A percentile compares a stretch with the other conserved stretches of the same genome.
phyloP scores from a whole-genome alignment of 2,113 vertebrate genomes.

The Tyto alba region DNA sequence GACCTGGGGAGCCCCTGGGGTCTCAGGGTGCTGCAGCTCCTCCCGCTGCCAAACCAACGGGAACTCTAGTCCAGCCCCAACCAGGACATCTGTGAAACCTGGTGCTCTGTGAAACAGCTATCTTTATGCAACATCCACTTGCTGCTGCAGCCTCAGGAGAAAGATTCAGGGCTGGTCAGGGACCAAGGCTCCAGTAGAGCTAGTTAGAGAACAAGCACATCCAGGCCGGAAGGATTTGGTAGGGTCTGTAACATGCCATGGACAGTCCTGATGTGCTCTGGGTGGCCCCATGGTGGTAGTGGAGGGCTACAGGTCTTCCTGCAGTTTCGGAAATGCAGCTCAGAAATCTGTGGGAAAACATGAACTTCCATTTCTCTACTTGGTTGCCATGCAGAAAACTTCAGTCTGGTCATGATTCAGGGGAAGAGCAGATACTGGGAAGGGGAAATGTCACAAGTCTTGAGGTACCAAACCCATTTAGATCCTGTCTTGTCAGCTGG shows the following conservation, averaged over 20 bases:
- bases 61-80: too few relatives aligned
- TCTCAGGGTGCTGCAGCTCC: too few relatives aligned
- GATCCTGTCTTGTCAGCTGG: not conserved
- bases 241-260: not conserved
- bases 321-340: not conserved
- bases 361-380: not conserved
- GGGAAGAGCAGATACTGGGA: not conserved
- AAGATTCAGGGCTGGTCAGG: not conserved
- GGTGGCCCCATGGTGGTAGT: not conserved
- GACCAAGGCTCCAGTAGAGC: not conserved
- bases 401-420: not conserved
- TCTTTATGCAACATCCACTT: not conserved
- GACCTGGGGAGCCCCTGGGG: too few relatives aligned
- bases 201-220: not conserved
- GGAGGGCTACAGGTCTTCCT: not conserved
- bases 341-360: not conserved
- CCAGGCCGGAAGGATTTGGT: not conserved
- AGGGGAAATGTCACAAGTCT: not conserved
- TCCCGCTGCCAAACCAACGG: too few relatives aligned
- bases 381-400: not conserved
- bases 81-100: too few relatives aligned
- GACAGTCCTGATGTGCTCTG: not conserved
- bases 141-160: not conserved
- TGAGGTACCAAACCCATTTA: not conserved
- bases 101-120: not conserved